A percentile compares a stretch with the other conserved stretches of the same genome.
These are phyloP conservation scores for Irena cyanogastra DNA, from an alignment of 2,113 vertebrate species.

Conservation along the genomic window DNA sequence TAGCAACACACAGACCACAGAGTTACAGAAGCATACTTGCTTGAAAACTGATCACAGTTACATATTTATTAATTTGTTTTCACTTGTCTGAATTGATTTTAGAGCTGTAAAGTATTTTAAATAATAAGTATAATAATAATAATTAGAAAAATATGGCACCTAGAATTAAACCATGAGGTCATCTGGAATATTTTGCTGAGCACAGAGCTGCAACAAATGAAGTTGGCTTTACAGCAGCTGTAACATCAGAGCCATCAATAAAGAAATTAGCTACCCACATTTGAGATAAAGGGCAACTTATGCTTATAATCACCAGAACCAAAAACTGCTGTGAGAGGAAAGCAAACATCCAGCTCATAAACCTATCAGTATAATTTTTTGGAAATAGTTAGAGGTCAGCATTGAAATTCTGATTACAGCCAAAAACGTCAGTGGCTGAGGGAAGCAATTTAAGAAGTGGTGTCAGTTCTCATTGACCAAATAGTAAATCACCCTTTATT, in stretches of 20 bases:
- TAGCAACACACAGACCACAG: background rate
- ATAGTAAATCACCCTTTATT: background rate
- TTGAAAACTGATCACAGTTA: background rate
- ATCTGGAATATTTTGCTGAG: constrained; percentile 2
- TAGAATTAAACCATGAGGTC: background rate
- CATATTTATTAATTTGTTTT: background rate
- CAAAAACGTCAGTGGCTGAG: background rate
- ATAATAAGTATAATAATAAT: background rate
- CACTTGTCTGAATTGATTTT: background rate
- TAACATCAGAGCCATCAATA: background rate
- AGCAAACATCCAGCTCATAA: constrained; percentile 35
- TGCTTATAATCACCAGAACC: background rate
- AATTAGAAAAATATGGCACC: background rate
- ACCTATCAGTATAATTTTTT: constrained; percentile 1
- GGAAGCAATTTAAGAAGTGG: background rate
- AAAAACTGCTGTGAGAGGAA: constrained; percentile 27
- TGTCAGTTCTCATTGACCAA: background rate
- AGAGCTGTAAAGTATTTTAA: background rate
- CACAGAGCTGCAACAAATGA: background rate
- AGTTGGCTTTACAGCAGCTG: background rate
- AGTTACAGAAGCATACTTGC: background rate
- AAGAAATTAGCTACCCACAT: constrained; percentile 24
- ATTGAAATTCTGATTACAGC: constrained; percentile 1
- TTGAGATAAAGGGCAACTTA: constrained; percentile 50
- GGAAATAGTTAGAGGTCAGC: constrained; percentile 24